phyloP scores from a whole-genome alignment of 2,113 vertebrate species.

The Menidia beryllina region DNA sequence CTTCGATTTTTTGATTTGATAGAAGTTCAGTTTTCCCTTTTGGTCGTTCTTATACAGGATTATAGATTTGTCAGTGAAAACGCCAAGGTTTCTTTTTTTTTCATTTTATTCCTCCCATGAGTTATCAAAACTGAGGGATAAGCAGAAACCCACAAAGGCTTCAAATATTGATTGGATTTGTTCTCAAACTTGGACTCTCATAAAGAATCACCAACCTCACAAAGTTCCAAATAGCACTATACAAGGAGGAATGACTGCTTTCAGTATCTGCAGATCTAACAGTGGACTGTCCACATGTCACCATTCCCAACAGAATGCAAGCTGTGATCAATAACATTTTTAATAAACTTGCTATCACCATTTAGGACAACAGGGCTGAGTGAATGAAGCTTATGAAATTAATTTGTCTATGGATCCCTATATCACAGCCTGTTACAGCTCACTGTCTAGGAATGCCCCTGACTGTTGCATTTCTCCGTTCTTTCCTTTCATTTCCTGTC shows the following conservation, averaged over 20 bases:
- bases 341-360: not conserved
- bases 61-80: no score
- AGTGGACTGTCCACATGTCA: not conserved
- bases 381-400: not conserved
- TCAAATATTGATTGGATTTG: not conserved
- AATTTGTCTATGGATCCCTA: not conserved
- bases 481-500: not conserved
- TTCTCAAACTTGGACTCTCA: not conserved
- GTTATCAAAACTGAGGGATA: slow-evolving; percentile 1
- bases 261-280: not conserved
- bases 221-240: not conserved
- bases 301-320: slow-evolving; percentile 8
- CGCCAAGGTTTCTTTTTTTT: no score
- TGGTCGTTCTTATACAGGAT: no score
- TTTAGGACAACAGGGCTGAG: not conserved
- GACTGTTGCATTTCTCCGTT: not conserved
- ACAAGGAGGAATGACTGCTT: not conserved
- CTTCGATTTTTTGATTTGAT: no score
- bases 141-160: not conserved
- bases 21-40: no score
- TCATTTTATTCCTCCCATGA: not conserved
- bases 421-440: not conserved
- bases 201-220: not conserved
- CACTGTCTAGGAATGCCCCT: not conserved
- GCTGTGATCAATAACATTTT: not conserved